Evolutionary conservation across 2,888 invertebrate species (phyloP), one percentile per base, ranked within the genome.

Genomic region (Agonum fuliginosum): DNA sequence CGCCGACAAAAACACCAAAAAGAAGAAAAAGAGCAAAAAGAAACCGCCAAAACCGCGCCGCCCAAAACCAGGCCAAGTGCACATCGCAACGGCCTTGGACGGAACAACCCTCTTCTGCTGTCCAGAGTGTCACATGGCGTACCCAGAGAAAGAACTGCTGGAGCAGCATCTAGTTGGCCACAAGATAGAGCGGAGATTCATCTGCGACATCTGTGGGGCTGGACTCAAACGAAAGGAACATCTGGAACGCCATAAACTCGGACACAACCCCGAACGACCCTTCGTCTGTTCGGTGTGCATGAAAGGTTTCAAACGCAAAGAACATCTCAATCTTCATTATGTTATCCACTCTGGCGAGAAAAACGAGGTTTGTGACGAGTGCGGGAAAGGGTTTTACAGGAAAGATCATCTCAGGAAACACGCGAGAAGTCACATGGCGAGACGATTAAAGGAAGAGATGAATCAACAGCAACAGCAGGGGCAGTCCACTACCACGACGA

Each of bases 271-370:
- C 0, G 94, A 94, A 85, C 88, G 94, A 83, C 94, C 94, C 41
- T 94, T 93, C 84, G 93, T 93, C 46, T 94, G 94, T 87, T 91
- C 91, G 62, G 91, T 94, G 43, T 94, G 94, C 83, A 89, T 91
- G 86, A 94, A 94, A 86, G 93, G 92, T 3, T 94, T 94, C 87
- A 94, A 95, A 85, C 90, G 95, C 78, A 92, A 94, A 85, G 95
- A 95, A 84, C 95, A 95, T 83, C 89, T 95, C 83, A 94, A 94
- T 86, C 89, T 95, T 80, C 95, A 95, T 87, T 92, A 93, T 82
- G 94, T 95, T 82, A 95, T 95, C 85, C 95, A 95, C 87, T 94
- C 94, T 74, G 95, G 95, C 34, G 92, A 94, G 85, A 95, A 95
- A 87, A 94, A 93, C 3, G 94, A 95, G 85, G 91, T 93, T 80